phyloP scores from a whole-genome alignment of 2,113 vertebrate genomes.

The Rhinogobius similis region DNA sequence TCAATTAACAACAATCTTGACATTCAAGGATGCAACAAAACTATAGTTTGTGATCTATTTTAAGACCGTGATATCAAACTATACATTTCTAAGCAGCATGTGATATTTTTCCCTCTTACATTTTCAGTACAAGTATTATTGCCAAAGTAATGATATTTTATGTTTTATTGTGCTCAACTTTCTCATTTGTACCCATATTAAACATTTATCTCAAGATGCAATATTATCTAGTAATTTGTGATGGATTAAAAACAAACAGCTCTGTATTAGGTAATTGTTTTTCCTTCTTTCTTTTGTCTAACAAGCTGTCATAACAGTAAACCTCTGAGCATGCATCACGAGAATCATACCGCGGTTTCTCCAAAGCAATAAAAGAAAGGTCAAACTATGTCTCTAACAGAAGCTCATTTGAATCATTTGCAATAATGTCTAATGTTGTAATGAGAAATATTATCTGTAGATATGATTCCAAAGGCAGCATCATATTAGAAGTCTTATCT shows the following conservation, averaged over 20 bases:
- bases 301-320: not conserved
- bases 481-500: constrained; percentile 8
- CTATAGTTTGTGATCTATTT: too few species aligned
- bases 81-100: too few species aligned
- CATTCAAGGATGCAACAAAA: too few species aligned
- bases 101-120: not conserved
- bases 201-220: not conserved
- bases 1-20: too few species aligned
- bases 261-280: not conserved
- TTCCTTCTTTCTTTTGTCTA: not conserved
- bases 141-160: not conserved
- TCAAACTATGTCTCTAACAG: not conserved
- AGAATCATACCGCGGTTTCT: not conserved
- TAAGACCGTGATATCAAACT: too few species aligned
- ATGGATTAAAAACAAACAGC: not conserved
- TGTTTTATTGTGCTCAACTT: not conserved
- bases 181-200: not conserved
- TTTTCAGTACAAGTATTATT: not conserved
- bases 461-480: not conserved
- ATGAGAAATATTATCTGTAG: not conserved
- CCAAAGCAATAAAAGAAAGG: constrained; percentile 9
- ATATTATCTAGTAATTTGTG: not conserved
- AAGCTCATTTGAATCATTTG: constrained; percentile 12
- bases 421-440: constrained; percentile 7
- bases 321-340: not conserved